Evolutionary conservation across 2,888 invertebrate genomes (phyloP), one percentile per base, ranked within the genome.

Genomic region (Ditula angustiorana): DNA sequence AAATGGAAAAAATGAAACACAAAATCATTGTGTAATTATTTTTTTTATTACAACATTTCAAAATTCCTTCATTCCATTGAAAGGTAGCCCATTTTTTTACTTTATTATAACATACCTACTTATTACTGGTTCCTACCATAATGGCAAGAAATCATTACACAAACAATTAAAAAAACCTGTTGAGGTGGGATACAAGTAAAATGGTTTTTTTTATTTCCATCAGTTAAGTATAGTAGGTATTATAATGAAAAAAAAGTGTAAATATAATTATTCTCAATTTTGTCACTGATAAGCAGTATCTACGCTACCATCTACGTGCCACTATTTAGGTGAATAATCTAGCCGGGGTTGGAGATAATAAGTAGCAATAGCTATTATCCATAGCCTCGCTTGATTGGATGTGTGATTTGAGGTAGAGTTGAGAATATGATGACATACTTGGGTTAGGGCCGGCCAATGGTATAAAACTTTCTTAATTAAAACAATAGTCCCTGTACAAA

Each of bases 1-100:
- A 35, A 50, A 19, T 3, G 50, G 30, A 23, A 46, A 30, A 30
- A 23, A 16, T 21, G 2, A 57, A 46, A 46, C 23, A 37, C 41
- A 10, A 37, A n/a, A 8, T 19, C 5, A 21, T 26, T 16, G 26
- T 23, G 16, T 55, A 53, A n/a, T 52, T 50, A 57, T 55, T 19
- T 66, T 56, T 66, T 86, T 82, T 81, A 82, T 81, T 86, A 82
- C 75, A 85, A 81, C 78, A 79, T 83, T 78, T 82, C 73, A 77
- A 76, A 78, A 76, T 73, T 75, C 74, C 72, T 79, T 60, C 75
- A 77, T 67, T 72, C 69, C 66, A 69, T 67, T 68, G 64, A 66
- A 68, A 70, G 64, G 69, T 67, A 73, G 61, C 56, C 68, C 58
- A 67, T 52, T 61, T 53, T 73, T 76, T 67, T 55, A 52, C 19